Conservation (phyloP, 2,113 vertebrate species). For the Eulemur rufifrons region DNA sequence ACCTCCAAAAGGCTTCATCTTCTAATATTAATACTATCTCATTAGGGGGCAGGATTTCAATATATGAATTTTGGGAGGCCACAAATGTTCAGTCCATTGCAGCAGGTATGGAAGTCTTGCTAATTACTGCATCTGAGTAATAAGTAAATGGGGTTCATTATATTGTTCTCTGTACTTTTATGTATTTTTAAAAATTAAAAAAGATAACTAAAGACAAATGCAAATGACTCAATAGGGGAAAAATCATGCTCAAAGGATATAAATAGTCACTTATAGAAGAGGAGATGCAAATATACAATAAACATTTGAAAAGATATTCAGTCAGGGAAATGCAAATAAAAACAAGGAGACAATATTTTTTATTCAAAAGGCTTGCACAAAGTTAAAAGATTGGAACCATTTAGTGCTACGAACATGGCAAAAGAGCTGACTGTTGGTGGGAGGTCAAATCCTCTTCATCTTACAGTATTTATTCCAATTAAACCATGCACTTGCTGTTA, state of each 20-base stretch:
- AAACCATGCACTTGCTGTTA: not conserved
- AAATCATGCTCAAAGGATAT: not conserved
- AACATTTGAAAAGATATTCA: not conserved
- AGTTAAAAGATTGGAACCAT: not conserved
- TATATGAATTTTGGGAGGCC: not conserved
- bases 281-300: not conserved
- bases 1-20: not conserved
- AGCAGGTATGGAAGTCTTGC: not conserved
- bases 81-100: not conserved
- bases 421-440: not conserved
- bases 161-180: slow-evolving; percentile 4
- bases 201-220: not conserved
- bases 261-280: not conserved
- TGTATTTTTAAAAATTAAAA: not conserved
- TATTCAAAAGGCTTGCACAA: slow-evolving; percentile 23
- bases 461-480: slow-evolving; percentile 20
- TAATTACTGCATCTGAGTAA: not conserved
- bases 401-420: not conserved
- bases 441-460: not conserved
- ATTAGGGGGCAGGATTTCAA: not conserved
- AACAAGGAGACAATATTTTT: slow-evolving; percentile 10
- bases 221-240: not conserved
- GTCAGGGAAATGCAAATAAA: slow-evolving; percentile 9
- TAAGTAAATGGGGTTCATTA: not conserved
- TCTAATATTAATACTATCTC: not conserved